Evolutionary conservation across 2,797 vertebrate genomes (phyloP).

Genomic region (Myotis myotis): DNA sequence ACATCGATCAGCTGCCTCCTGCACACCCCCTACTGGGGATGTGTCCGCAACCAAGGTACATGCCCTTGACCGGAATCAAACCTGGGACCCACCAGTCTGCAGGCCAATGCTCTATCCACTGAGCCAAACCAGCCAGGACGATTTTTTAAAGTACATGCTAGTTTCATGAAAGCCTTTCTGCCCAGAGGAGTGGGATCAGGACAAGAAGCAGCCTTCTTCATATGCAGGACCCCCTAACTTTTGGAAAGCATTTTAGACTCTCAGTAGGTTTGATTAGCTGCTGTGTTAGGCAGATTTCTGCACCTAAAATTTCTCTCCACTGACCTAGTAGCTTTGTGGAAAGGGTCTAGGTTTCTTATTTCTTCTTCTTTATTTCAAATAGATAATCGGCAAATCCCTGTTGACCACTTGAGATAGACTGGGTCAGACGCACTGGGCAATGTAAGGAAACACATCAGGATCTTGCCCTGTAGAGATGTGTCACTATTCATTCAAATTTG

Average conservation of each 20-base stretch:
- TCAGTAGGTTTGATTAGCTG: background rate
- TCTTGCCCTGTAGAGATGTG: background rate
- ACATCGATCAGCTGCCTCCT: too few relatives aligned
- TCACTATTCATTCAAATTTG: background rate
- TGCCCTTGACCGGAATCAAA: too few relatives aligned
- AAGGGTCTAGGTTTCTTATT: background rate
- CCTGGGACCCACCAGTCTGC: too few relatives aligned
- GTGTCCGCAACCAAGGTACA: too few relatives aligned
- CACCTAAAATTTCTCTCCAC: background rate
- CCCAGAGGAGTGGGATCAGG: background rate
- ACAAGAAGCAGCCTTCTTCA: background rate
- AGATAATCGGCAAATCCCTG: background rate
- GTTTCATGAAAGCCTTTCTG: constrained; percentile 26
- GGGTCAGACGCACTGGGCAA: background rate
- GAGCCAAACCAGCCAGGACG: too few relatives aligned
- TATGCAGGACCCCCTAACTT: background rate
- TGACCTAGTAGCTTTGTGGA: background rate
- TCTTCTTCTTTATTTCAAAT: background rate
- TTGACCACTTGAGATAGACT: background rate
- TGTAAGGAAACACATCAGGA: background rate
- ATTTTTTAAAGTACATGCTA: background rate
- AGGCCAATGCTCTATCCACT: too few relatives aligned
- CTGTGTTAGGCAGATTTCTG: background rate
- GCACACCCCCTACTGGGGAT: too few relatives aligned
- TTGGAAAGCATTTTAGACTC: background rate